These are phyloP conservation scores for Hylomyscus alleni DNA, from an alignment of 2,797 vertebrate species.

Conservation along the genomic window DNA sequence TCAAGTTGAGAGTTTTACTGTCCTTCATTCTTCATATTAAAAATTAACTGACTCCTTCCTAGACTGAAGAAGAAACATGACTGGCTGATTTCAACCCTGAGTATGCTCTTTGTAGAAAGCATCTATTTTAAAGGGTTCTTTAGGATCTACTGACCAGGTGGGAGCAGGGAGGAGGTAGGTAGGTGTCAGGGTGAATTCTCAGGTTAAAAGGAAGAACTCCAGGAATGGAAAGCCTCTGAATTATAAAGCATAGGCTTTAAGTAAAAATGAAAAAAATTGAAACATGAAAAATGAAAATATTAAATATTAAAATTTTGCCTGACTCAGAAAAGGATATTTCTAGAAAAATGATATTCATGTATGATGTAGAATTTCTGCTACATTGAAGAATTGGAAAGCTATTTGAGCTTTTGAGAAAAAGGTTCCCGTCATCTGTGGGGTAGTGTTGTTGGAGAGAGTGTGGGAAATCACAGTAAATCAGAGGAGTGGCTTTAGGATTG, in stretches of 20 bases:
- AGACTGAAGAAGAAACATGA: not conserved
- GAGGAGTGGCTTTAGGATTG: not conserved
- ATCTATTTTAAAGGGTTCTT: constrained; percentile 25
- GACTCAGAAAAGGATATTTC: constrained; percentile 32
- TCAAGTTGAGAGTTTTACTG: constrained; percentile 33
- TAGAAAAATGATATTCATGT: not conserved
- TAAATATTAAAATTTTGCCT: constrained; percentile 62
- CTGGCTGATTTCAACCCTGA: not conserved
- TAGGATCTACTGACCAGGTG: not conserved
- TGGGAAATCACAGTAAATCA: not conserved
- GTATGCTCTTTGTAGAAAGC: not conserved
- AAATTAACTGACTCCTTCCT: not conserved
- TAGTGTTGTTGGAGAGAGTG: not conserved
- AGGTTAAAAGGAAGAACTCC: constrained; percentile 36
- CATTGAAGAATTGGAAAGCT: constrained; percentile 42
- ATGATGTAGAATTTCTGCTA: not conserved
- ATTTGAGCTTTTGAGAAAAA: constrained; percentile 1
- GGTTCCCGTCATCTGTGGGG: not conserved
- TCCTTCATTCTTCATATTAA: constrained; percentile 62
- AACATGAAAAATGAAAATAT: not conserved
- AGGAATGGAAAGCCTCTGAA: constrained; percentile 41
- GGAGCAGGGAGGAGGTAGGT: not conserved
- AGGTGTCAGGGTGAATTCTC: constrained; percentile 25
- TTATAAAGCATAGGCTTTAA: constrained; percentile 50
- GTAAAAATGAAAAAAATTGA: not conserved